Conservation (phyloP, 1,140 invertebrate species). For the Adoxophyes honmai region DNA sequence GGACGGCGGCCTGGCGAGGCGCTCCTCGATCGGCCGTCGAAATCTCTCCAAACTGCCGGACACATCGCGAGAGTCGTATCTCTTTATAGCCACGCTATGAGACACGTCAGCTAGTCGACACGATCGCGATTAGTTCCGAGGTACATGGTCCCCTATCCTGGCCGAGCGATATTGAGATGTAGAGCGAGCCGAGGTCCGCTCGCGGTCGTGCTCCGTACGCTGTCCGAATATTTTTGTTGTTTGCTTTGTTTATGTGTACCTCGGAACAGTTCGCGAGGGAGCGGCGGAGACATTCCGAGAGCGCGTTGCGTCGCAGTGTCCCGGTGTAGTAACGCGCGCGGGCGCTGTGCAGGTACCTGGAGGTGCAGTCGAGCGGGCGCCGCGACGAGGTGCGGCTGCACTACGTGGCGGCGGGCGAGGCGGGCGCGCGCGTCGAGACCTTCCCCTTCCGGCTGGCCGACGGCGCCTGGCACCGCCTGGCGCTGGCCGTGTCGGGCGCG, state of each 20-base stretch:
- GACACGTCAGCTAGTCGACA: slow-evolving; percentile 50
- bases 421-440: slow-evolving; percentile 86
- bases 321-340: slow-evolving; percentile 29
- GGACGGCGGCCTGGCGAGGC: slow-evolving; percentile 24
- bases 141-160: slow-evolving; percentile 77
- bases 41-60: slow-evolving; percentile 39
- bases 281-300: slow-evolving; percentile 38
- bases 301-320: slow-evolving; percentile 21
- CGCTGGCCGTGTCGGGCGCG: slow-evolving; percentile 88
- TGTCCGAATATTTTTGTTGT: slow-evolving; percentile 62
- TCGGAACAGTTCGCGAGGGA: slow-evolving; percentile 67
- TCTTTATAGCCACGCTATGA: slow-evolving; percentile 47
- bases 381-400: slow-evolving; percentile 90
- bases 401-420: slow-evolving; percentile 81
- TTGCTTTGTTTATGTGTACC: slow-evolving; percentile 72
- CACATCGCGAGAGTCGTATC: slow-evolving; percentile 42
- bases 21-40: slow-evolving; percentile 26
- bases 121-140: slow-evolving; percentile 76
- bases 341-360: slow-evolving; percentile 85
- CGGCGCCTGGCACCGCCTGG: slow-evolving; percentile 90
- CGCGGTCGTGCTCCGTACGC: slow-evolving; percentile 52
- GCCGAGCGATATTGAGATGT: slow-evolving; percentile 77
- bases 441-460: slow-evolving; percentile 92
- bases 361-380: slow-evolving; percentile 92
- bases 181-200: slow-evolving; percentile 69